Percentiles rank a stretch among this genome's conserved stretches.
Evolutionary conservation across 2,888 invertebrate genomes (phyloP).

Genomic region (Prenolepis imparis): DNA sequence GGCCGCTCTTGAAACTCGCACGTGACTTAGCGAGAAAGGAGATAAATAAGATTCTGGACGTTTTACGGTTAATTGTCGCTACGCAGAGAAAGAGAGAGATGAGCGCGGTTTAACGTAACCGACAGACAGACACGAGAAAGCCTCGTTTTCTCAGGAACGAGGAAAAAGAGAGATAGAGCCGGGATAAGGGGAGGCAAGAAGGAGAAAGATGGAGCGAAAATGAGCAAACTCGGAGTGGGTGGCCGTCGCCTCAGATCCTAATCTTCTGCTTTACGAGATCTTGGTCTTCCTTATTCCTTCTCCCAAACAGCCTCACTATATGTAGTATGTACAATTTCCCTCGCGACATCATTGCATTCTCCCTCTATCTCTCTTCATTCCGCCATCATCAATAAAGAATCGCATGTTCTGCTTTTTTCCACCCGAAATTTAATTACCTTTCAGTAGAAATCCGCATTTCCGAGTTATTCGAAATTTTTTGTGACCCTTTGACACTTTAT

Average conservation of each 20-base stretch:
- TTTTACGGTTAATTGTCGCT: slow-evolving; percentile 84
- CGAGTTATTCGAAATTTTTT: neutral
- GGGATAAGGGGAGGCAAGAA: slow-evolving; percentile 18
- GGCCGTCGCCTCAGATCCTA: slow-evolving; percentile 83
- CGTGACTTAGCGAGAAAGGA: slow-evolving; percentile 66
- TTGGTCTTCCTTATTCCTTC: slow-evolving; percentile 78
- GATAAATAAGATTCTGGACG: slow-evolving; percentile 79
- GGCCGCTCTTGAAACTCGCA: slow-evolving; percentile 19
- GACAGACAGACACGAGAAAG: slow-evolving; percentile 66
- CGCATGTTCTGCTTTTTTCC: neutral
- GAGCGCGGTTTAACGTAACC: slow-evolving; percentile 69
- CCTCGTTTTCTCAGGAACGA: slow-evolving; percentile 55
- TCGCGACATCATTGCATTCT: slow-evolving; percentile 54
- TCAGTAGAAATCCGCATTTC: neutral
- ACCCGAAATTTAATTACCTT: neutral
- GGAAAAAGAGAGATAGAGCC: slow-evolving; percentile 56
- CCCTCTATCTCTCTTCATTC: neutral
- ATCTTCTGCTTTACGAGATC: slow-evolving; percentile 82
- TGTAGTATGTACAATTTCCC: slow-evolving; percentile 58
- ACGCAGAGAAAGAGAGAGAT: slow-evolving; percentile 61
- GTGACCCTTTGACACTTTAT: neutral
- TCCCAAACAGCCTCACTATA: slow-evolving; percentile 70
- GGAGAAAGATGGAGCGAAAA: slow-evolving; percentile 64
- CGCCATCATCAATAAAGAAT: neutral
- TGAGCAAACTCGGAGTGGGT: slow-evolving; percentile 81